Evolutionary conservation across 53 echinoderm and acorn worm species (phyloP), one percentile per base, ranked within the genome.

Genomic region (Apostichopus leukothele): DNA sequence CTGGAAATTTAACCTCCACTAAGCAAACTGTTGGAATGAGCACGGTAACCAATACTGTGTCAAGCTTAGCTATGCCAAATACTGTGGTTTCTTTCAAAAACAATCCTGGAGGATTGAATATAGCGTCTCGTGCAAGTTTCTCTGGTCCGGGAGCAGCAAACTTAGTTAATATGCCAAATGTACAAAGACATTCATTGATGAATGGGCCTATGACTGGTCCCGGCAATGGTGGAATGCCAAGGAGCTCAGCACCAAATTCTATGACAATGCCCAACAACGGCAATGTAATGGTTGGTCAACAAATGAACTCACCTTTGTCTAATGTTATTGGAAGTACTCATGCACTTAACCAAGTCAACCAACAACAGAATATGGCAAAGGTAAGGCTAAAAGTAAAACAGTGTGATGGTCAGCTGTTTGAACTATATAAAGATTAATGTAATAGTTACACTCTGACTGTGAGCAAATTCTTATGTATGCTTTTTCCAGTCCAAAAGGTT

Each of bases 71-170:
- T 86, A 78, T 88, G 88, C 83, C 90, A 71, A 92, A 86, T 88
- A 95, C 92, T 86, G 90, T 96, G 90, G 95, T 92, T 79, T 92
- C 92, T 51, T 96, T 94, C 88, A 90, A 87, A 59, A 75, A 74
- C 75, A 87, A 87, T 75, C 52, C 54, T 6, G 75, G 74, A 14
- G 87, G 87, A 21, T 55, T 87, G 53, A 87, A 50, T 52, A 87
- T 87, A 51, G 53, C 25, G 60, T 51, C 88, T 55, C 88, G 88
- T 87, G 88, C 88, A 87, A 87, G 75, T 75, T 87, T 74, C 19
- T 22, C 88, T 87, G 75, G 71, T 13, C 75, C n/a, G 63, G 90
- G 86, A 20, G 59, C 83, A 53, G 75, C 86, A 10, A 86, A 59
- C 53, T 76, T 76, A 20, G 74, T 25, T 23, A 76, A 25, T 86